Evolutionary conservation across 2,797 vertebrate species (phyloP), one percentile per base, ranked within the genome.

Genomic region (Sparidentex hasta): DNA sequence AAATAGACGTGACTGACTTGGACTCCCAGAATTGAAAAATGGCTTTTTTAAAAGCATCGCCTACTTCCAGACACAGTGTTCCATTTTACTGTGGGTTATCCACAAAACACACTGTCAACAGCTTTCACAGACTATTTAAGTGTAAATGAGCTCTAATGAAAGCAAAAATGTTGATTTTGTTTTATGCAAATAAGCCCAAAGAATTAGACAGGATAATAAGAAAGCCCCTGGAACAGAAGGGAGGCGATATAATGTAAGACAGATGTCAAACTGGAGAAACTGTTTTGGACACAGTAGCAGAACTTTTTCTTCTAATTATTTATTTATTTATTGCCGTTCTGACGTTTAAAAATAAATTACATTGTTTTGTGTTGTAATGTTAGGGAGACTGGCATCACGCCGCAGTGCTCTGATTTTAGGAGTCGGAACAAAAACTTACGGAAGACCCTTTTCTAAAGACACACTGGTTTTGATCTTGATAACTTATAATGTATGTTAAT

Each of bases 31-130:
- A 18, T 12, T 43, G 3, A 44, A 48, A 33, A 4, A 25, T 13
- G 8, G 17, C 3, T 9, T 25, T 25, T 29, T 17, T 17, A 27
- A 41, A 56, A 33, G 9, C 23, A 13, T 33, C 21, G 14, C 73
- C 29, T 29, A 29, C 16, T 73, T 66, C 43, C 62, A 72, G 20
- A 25, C 46, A 66, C 38, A 25, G 7, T 25, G 44, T 50, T 29
- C 23, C 18, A 23, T 21, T 44, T 44, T 51, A 25, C 13, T 25
- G 48, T 21, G 6, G 38, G n/a, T 65, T 23, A 33, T 66, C 9
- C 62, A 52, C 46, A 41, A 41, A 61, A 16, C 61, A 29, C 29
- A 27, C 21, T 44, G 33, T 9, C 27, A 27, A 21, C 25, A 14
- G 9, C 38, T 25, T 38, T 20, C 3, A 27, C 21, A 14, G 47